Base-by-base conservation (phyloP, 2,113 vertebrate genomes). In the Pseudonaja textilis region DNA sequence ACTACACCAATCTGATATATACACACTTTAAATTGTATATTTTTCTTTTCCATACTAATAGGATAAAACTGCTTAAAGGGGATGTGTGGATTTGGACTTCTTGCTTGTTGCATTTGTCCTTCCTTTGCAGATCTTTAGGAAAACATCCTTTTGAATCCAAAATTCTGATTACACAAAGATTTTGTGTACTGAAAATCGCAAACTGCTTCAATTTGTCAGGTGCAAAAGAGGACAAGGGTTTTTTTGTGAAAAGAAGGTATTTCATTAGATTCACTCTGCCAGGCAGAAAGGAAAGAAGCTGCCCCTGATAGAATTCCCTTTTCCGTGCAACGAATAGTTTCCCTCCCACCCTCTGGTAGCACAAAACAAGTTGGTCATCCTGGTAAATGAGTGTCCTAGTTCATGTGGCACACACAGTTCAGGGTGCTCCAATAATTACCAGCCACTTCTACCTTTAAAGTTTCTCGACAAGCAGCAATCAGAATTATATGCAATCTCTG, bases 381-480 rank as follows among this genome's bases (percentile, higher is more conserved):
- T 20, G 3, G 45, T 11, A 85, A 93, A 45, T 64, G 56, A 52
- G 88, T 90, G 50, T 52, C 54, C 55, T 45, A 5, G 54, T 85
- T 61, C 88, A 50, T 89, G 85, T 87, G 52, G 39, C 25, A 42
- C 89, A 90, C 18, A 94, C 87, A 94, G 94, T 91, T 52, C 89
- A 86, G 95, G 89, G 92, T 93, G 91, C 96, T 96, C 93, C 87
- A 18, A 90, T 96, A 95, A 97, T 96, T 95, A 96, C 61, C 11
- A 16, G 69, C 93, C 57, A 93, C 93, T 95, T 93, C 87, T 91
- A 91, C 87, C 94, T 92, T 59, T 89, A 95, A 96, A 91, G 94
- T 96, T 96, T 94, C 95, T 93, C 96, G 95, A 96, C 95, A 96
- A 97, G 95, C 89, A 96, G 94, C 94, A 96, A 95, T 95, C 93